Conservation (phyloP, 2,113 vertebrate genomes). For the Eulacestoma nigropectus region DNA sequence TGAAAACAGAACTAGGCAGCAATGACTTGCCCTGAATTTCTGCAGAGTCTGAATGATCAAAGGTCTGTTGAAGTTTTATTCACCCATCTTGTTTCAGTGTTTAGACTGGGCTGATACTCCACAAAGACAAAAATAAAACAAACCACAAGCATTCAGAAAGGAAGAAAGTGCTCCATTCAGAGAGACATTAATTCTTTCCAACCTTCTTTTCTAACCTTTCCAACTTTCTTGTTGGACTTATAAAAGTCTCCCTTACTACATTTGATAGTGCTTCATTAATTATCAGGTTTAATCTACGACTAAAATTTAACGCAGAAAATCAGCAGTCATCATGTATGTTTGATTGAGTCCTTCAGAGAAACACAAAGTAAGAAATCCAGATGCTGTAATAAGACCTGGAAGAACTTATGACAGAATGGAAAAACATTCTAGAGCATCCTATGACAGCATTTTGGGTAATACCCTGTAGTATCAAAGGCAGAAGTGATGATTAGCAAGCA, state of each 20-base stretch:
- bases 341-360: not conserved
- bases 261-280: not conserved
- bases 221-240: not conserved
- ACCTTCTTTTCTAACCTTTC: not conserved
- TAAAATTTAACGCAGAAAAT: not conserved
- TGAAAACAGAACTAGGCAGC: constrained; percentile 6
- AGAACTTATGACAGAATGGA: not conserved
- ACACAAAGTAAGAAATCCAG: not conserved
- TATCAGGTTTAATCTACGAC: not conserved
- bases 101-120: not conserved
- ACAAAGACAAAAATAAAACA: not conserved
- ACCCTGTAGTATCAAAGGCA: not conserved
- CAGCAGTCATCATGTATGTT: not conserved
- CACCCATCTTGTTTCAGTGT: not conserved
- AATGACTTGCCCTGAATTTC: constrained; percentile 5
- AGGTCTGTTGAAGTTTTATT: not conserved
- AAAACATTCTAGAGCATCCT: not conserved
- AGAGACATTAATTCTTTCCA: not conserved
- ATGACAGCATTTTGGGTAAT: not conserved
- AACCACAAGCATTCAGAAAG: not conserved
- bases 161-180: not conserved
- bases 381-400: not conserved
- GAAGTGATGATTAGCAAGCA: not conserved
- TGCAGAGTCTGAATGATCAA: not conserved
- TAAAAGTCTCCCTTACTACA: not conserved